Base-by-base conservation (phyloP, 2,888 invertebrate genomes). In the Cyaniris semiargus region DNA sequence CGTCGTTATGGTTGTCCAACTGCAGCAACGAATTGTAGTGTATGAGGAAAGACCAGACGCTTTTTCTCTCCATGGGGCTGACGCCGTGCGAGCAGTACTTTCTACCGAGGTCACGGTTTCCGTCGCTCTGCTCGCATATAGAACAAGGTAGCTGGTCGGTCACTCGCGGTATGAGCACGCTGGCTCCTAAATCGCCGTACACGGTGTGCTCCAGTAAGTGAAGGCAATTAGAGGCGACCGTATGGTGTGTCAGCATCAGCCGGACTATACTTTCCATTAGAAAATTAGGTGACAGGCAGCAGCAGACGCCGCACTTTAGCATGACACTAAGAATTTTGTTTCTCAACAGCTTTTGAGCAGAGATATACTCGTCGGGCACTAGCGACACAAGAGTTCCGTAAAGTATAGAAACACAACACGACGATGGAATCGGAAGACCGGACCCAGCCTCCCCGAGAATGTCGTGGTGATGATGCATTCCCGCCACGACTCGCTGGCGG, bases 401-500 rank as follows among this genome's bases (percentile, higher is more conserved):
- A 0, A 96, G 84, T 0, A 95, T 89, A 0, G 96, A 92, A 0
- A 96, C 89, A 82, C 95, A 95, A 84, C 96, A 96, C 0, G 92
- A 86, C 34, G 94, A 88, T 21, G 94, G 87, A 58, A 89, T 83
- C 76, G 90, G 88, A 71, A 90, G 88, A 1, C 89, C 89, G 6
- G 89, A 82, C 78, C 90, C 84, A 8, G 94, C 90, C 7, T 90
- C 90, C 0, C 96, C 96, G 31, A 96, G 90, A 0, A 94, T 85
- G 81, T 95, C 94, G 80, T 95, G 95, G 82, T 96, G 96, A 82
- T 96, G 96, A 83, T 95, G 94, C 85, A 91, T 88, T 71, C 93
- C 93, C 5, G 89, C 89, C 7, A 87, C 86, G n/a, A 92, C 87
- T 7, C 93, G 83, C 77, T 85, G 85, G 0, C 91, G 86, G 80